phyloP scores from a whole-genome alignment of 1,140 invertebrate genomes.

The Helicorthomorpha holstii region DNA sequence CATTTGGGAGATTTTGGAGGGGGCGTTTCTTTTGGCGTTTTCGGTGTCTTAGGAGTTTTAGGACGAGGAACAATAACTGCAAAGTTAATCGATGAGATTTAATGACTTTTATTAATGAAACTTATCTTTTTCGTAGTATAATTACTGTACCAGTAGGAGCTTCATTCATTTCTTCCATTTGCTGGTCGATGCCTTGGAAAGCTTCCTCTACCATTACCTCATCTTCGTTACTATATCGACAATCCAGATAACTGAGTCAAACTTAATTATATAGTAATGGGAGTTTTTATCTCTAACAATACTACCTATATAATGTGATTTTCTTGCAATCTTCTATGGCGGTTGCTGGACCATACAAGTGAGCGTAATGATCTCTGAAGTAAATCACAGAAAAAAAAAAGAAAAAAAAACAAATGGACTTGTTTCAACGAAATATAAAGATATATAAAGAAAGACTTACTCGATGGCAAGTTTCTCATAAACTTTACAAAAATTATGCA shows the following conservation, averaged over 20 bases:
- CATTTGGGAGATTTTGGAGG: background rate
- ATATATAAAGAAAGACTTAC: conserved; percentile 20
- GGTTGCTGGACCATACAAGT: conserved; percentile 26
- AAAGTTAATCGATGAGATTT: too few species aligned
- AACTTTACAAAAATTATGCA: conserved; percentile 21
- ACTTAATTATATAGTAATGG: too few species aligned
- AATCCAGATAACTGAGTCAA: too few species aligned
- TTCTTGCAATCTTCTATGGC: conserved; percentile 19
- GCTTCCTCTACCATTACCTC: background rate
- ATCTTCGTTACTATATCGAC: conserved; percentile 1
- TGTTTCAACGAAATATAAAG: background rate
- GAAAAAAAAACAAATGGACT: too few species aligned
- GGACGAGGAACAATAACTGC: background rate
- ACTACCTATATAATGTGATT: conserved; percentile 6
- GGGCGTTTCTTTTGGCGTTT: background rate
- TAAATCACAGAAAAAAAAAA: too few species aligned
- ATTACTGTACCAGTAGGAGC: too few species aligned
- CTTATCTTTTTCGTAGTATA: too few species aligned
- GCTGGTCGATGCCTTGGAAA: background rate
- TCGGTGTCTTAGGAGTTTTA: background rate
- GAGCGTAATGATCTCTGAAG: conserved; percentile 26
- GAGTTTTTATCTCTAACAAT: conserved; percentile 1
- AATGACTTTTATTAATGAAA: too few species aligned
- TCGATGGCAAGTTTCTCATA: conserved; percentile 24
- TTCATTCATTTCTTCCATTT: background rate